Conservation (phyloP, 2,113 vertebrate species). For the Sylvilagus bachmani region DNA sequence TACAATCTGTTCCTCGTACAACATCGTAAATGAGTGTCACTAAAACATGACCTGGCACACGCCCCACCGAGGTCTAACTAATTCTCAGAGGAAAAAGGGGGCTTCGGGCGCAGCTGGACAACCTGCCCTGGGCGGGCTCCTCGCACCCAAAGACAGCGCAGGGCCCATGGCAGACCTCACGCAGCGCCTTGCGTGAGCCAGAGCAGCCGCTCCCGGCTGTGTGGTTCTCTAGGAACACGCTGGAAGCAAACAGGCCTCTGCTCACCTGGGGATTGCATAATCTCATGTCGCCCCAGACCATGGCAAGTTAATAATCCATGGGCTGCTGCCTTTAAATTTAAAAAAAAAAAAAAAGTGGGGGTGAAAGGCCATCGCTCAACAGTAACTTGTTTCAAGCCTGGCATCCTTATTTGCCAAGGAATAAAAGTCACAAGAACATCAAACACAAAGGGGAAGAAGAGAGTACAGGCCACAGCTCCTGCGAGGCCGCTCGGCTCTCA, state of each 20-base stretch:
- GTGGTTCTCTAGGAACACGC: slow-evolving; percentile 46
- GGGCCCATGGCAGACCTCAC: background rate
- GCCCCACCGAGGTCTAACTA: background rate
- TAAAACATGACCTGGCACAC: slow-evolving; percentile 62
- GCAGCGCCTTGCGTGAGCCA: background rate
- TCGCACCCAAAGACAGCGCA: background rate
- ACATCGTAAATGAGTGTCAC: slow-evolving; percentile 65
- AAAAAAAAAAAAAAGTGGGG: background rate
- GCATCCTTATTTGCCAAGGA: slow-evolving; percentile 77
- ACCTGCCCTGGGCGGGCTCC: background rate
- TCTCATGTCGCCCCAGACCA: slow-evolving; percentile 76
- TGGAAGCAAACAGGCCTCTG: background rate
- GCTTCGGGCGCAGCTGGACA: background rate
- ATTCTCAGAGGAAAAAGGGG: background rate
- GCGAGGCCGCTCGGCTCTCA: background rate
- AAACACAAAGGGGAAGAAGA: slow-evolving; percentile 52
- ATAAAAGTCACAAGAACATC: slow-evolving; percentile 79
- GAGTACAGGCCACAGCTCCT: slow-evolving; percentile 12
- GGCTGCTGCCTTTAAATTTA: slow-evolving; percentile 52
- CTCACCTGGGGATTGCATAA: slow-evolving; percentile 44
- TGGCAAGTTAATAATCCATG: slow-evolving; percentile 86
- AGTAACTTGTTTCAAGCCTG: slow-evolving; percentile 63
- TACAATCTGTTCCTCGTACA: slow-evolving; percentile 57
- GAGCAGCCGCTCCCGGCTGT: background rate
- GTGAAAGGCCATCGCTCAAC: slow-evolving; percentile 63